Percentiles rank a stretch among this genome's conserved stretches.
phyloP scores from a whole-genome alignment of 2,888 invertebrate species.

The Drosophila ezoana region DNA sequence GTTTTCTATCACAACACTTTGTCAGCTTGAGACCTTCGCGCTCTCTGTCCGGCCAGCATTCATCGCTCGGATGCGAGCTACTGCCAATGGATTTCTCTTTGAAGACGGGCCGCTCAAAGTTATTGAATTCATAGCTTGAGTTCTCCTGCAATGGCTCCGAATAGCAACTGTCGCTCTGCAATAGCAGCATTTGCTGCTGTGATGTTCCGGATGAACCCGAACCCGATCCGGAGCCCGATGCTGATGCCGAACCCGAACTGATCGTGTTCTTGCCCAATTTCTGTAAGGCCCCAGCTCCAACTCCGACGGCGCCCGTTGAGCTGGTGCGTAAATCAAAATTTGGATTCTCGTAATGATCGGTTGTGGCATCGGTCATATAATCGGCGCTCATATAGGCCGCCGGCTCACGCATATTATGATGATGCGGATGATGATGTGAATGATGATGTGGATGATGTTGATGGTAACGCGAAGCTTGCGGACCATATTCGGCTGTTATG shows the following conservation, averaged over 20 bases:
- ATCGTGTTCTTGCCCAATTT: constrained; percentile 61
- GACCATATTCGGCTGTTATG: constrained; percentile 50
- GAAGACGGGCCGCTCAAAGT: constrained; percentile 87
- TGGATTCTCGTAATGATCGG: constrained; percentile 85
- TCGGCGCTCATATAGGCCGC: constrained; percentile 61
- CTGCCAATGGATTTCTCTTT: constrained; percentile 46
- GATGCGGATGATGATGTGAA: constrained; percentile 24
- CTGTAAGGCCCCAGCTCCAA: constrained; percentile 37
- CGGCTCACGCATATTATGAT: constrained; percentile 56
- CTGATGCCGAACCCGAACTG: constrained; percentile 62
- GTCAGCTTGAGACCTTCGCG: constrained; percentile 28
- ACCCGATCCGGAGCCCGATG: constrained; percentile 57
- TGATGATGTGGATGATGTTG: constrained; percentile 18
- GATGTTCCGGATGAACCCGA: constrained; percentile 67
- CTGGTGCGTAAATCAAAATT: constrained; percentile 82
- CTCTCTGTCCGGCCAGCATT: constrained; percentile 63
- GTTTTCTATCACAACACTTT: constrained; percentile 55
- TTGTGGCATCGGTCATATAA: constrained; percentile 79
- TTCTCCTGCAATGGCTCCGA: constrained; percentile 83
- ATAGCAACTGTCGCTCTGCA: constrained; percentile 83
- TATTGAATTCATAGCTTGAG: constrained; percentile 86
- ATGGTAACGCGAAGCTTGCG: constrained; percentile 39
- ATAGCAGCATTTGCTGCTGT: constrained; percentile 77
- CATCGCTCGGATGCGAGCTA: constrained; percentile 38
- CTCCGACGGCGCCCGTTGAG: constrained; percentile 18